Evolutionary conservation across 2,888 invertebrate genomes (phyloP), one percentile per base, ranked within the genome.

Genomic region (Ichneumoninae sp.): DNA sequence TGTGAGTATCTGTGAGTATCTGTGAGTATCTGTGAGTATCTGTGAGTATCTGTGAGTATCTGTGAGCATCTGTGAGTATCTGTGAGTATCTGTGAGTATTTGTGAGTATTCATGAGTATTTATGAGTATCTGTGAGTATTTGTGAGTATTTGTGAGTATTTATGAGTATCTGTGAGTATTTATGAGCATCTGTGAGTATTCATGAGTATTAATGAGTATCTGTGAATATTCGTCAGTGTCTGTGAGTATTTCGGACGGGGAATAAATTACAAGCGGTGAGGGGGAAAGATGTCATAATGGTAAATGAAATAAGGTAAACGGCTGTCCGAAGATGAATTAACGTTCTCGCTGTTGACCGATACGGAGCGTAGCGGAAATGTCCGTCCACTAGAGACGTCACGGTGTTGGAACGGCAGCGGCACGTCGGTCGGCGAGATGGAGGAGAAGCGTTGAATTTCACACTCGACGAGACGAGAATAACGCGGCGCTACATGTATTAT

Each of bases 401-500:
- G 30, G 60, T 33, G 60, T 30, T 13, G 16, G n/a, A 1, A 16
- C 60, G 30, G 22, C 60, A 30, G 60, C 33, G 30, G 16, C 26
- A 40, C 40, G 19, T 10, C 19, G 5, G 19, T 16, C 22, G 66
- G 22, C 40, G 66, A 66, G 66, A 40, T 13, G 13, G 66, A 54
- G 66, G 36, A 66, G 66, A 19, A 66, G 66, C 40, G 22, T 66
- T 66, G 36, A 66, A 66, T 66, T 66, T 66, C 66, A 22, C 19
- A 40, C 66, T 66, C 4, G 19, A 10, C 66, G 66, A 19, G 66
- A 66, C 66, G 66, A 66, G 66, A 66, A 66, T 40, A 66, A 66
- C 66, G 40, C 60, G 30, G 16, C 1, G 36, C 66, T 66, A 66
- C 40, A 66, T 22, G 66, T 40, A 66, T 63, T 30, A 66, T 40